phyloP scores from a whole-genome alignment of 92 coral and sea anemone genomes.

The Bergia puertoricense region DNA sequence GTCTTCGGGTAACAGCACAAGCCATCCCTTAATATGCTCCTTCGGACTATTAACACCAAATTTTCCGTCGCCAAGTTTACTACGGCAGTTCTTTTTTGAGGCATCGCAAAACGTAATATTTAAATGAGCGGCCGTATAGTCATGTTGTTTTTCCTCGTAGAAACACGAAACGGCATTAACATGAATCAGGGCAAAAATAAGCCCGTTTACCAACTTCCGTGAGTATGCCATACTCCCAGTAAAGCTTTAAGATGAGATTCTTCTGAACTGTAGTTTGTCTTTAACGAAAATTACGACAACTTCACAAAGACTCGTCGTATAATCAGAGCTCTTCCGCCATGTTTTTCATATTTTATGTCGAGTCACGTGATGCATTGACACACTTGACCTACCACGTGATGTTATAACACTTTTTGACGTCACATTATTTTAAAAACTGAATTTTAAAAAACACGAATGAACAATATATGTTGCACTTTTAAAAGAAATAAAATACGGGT shows the following conservation, averaged over 20 bases:
- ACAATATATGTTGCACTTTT: too few species aligned
- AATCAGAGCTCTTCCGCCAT: conserved; percentile 37
- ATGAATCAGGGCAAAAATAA: conserved; percentile 30
- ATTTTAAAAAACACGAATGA: too few species aligned
- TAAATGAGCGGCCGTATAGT: conserved; percentile 64
- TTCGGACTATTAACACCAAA: conserved; percentile 77
- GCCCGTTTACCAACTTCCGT: conserved; percentile 9
- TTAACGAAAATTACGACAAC: neutral
- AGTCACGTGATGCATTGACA: conserved; percentile 21
- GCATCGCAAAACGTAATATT: conserved; percentile 74
- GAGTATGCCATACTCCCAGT: conserved; percentile 36
- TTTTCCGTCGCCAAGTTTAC: conserved; percentile 47
- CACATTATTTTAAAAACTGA: neutral
- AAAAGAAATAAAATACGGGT: too few species aligned
- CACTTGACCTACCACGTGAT: conserved; percentile 30
- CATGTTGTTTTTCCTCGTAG: conserved; percentile 72
- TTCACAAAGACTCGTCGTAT: neutral
- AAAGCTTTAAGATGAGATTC: neutral
- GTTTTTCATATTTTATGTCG: neutral
- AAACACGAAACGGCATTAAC: conserved; percentile 55
- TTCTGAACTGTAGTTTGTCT: neutral
- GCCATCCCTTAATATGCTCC: conserved; percentile 75
- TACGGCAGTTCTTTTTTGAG: conserved; percentile 57
- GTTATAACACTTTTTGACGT: neutral
- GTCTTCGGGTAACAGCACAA: conserved; percentile 51